phyloP scores from a whole-genome alignment of 2,113 vertebrate genomes.

The Anhinga rufa region DNA sequence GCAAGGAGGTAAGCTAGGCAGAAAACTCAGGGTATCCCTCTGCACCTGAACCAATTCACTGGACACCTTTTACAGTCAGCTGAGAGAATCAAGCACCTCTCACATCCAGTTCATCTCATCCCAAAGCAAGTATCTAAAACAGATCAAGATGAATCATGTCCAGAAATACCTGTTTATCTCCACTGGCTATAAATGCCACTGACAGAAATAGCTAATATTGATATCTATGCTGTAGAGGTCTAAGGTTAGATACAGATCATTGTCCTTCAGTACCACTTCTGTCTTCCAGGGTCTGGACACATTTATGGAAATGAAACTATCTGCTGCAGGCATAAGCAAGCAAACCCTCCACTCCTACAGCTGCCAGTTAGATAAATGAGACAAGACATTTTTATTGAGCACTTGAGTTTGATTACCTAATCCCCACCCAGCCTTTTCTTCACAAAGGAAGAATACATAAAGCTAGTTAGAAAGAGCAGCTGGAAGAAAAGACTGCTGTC shows the following conservation, averaged over 20 bases:
- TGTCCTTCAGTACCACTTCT: not conserved
- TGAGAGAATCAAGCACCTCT: not conserved
- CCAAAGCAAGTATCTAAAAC: conserved; percentile 11
- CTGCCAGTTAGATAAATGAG: not conserved
- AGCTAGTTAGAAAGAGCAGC: not conserved
- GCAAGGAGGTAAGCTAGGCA: not conserved
- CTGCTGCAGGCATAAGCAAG: not conserved
- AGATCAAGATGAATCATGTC: conserved; percentile 20
- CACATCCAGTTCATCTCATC: not conserved
- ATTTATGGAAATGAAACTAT: not conserved
- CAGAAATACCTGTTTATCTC: conserved; percentile 19
- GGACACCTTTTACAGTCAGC: not conserved
- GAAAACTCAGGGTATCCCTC: not conserved
- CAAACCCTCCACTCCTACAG: not conserved
- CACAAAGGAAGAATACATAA: not conserved
- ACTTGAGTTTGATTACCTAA: conserved; percentile 3
- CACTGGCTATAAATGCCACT: not conserved
- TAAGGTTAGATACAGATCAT: not conserved
- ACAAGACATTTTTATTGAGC: not conserved
- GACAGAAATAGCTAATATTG: not conserved
- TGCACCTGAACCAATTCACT: not conserved
- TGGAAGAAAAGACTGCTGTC: not conserved
- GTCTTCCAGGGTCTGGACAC: not conserved
- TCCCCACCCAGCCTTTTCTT: not conserved
- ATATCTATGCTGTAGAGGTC: not conserved